Evolutionary conservation across 2,113 vertebrate species (phyloP).

Genomic region (Oncorhynchus masou): DNA sequence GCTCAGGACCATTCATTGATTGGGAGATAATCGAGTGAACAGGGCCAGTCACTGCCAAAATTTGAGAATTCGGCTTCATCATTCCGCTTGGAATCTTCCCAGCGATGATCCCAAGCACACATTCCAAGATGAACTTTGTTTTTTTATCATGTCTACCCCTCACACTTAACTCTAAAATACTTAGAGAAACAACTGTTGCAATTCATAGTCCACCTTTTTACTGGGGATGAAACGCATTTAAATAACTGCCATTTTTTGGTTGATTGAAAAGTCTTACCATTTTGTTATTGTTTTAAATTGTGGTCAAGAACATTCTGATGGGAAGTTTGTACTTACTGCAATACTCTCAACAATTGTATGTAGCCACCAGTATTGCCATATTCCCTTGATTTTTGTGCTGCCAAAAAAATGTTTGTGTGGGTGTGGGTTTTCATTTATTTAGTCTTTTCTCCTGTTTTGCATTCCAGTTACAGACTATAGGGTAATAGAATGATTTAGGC

Average conservation of each 20-base stretch:
- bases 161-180: conserved; percentile 52
- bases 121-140: conserved; percentile 80
- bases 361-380: conserved; percentile 75
- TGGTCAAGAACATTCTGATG: conserved; percentile 67
- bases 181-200: conserved; percentile 51
- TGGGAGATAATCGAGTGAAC: conserved; percentile 51
- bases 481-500: conserved; percentile 51
- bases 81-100: conserved; percentile 64
- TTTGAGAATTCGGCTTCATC: conserved; percentile 65
- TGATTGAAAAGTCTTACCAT: conserved; percentile 59
- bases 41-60: conserved; percentile 66
- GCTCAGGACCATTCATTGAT: conserved; percentile 46
- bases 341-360: conserved; percentile 58
- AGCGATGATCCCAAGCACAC: conserved; percentile 62
- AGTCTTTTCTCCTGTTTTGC: conserved; percentile 49
- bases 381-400: conserved; percentile 65
- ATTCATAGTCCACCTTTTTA: conserved; percentile 61
- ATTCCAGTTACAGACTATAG: conserved; percentile 60
- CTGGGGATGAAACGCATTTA: conserved; percentile 68
- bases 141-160: conserved; percentile 65
- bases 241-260: conserved; percentile 75
- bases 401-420: conserved; percentile 65
- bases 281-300: conserved; percentile 39
- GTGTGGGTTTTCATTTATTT: conserved; percentile 33
- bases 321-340: conserved; percentile 67